Conservation (phyloP, 2,888 invertebrate genomes). For the Ramazzottius varieornatus region DNA sequence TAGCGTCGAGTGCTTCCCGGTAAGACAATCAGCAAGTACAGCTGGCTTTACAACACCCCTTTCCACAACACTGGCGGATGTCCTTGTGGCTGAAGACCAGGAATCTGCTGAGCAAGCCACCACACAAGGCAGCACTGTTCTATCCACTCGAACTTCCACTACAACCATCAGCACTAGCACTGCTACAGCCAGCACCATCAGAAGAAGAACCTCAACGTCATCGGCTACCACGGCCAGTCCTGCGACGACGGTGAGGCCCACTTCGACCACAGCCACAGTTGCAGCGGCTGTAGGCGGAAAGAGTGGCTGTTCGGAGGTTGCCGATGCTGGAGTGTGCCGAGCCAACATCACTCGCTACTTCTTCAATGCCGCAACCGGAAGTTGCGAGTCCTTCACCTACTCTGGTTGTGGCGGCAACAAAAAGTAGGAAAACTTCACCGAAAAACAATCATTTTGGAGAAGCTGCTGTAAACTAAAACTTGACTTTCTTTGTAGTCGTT, state of each 20-base stretch:
- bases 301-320: constrained; percentile 8
- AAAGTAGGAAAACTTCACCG: neutral
- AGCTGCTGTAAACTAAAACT: neutral
- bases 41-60: neutral
- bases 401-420: constrained; percentile 16
- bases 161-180: neutral
- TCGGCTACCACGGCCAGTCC: neutral
- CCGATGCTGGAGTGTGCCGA: constrained; percentile 15
- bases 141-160: neutral
- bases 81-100: neutral
- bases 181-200: neutral
- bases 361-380: constrained; percentile 20
- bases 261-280: neutral
- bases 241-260: neutral
- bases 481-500: neutral
- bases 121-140: neutral
- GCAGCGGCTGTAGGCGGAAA: constrained; percentile 9
- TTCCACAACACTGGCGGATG: neutral
- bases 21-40: neutral
- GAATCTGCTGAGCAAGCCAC: neutral
- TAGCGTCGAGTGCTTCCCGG: neutral
- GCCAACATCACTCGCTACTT: constrained; percentile 18
- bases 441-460: neutral
- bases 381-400: constrained; percentile 19
- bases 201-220: neutral